These are phyloP conservation scores for Drosophila imparisetae DNA, from an alignment of 2,888 invertebrate genomes.

Conservation along the genomic window DNA sequence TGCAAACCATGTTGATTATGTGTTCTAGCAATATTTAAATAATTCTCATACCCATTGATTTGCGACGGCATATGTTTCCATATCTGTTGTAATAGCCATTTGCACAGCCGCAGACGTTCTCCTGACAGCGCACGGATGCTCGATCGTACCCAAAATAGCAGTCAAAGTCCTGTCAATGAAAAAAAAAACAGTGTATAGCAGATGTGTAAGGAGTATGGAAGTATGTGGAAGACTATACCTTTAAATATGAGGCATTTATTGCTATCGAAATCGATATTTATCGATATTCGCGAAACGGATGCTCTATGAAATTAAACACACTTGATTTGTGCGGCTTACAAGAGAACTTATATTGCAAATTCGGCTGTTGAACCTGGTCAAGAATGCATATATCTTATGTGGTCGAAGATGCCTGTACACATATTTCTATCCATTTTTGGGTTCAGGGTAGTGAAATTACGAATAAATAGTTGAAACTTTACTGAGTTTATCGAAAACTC, in stretches of 20 bases:
- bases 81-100: conserved; percentile 84
- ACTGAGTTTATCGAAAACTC: not conserved
- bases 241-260: not conserved
- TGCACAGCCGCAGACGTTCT: conserved; percentile 83
- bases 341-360: not conserved
- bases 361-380: not conserved
- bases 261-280: not conserved
- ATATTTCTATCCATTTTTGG: not conserved
- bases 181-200: not conserved
- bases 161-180: conserved; percentile 74
- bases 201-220: not conserved
- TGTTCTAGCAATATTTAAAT: not conserved
- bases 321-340: not conserved
- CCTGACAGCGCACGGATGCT: conserved; percentile 82
- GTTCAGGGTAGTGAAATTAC: not conserved
- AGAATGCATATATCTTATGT: not conserved
- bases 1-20: not conserved
- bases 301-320: no score
- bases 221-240: not conserved
- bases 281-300: no score
- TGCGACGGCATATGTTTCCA: conserved; percentile 84
- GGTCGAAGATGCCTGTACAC: not conserved
- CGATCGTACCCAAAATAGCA: conserved; percentile 84
- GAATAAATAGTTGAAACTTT: not conserved
- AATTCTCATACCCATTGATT: conserved; percentile 82